Percentiles rank a stretch among this genome's conserved stretches.
Conservation (phyloP, 1,140 invertebrate genomes). For the Metaphire vulgaris region DNA sequence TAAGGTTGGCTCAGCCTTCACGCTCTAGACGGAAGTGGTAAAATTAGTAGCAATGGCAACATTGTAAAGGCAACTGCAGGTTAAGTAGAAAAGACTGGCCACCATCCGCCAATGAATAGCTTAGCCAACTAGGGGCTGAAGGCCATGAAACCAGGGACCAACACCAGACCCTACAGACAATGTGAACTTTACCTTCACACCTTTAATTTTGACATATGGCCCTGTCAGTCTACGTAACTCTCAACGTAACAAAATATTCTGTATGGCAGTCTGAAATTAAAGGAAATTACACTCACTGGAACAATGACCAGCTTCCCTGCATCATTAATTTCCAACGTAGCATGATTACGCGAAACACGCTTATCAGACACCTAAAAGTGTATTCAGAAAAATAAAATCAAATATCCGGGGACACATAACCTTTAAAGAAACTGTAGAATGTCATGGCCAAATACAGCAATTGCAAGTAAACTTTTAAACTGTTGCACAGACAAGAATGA, state of each 20-base stretch:
- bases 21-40: background rate
- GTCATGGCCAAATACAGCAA: no score
- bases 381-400: no score
- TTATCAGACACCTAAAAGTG: conserved; percentile 50
- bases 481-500: no score
- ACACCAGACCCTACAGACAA: background rate
- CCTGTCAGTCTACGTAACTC: background rate
- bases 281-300: conserved; percentile 40
- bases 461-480: no score
- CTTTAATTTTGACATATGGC: background rate
- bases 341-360: conserved; percentile 48
- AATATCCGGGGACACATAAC: no score
- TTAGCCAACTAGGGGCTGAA: background rate
- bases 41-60: no score
- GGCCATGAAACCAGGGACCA: no score
- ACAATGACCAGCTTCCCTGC: conserved; percentile 43
- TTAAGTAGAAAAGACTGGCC: no score
- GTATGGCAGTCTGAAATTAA: background rate
- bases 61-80: no score
- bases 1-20: no score
- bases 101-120: background rate
- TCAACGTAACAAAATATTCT: background rate
- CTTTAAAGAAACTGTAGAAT: no score
- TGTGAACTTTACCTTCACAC: background rate
- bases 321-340: conserved; percentile 40